phyloP scores from a whole-genome alignment of 2,113 vertebrate species.

The Benitochromis conjunctus region DNA sequence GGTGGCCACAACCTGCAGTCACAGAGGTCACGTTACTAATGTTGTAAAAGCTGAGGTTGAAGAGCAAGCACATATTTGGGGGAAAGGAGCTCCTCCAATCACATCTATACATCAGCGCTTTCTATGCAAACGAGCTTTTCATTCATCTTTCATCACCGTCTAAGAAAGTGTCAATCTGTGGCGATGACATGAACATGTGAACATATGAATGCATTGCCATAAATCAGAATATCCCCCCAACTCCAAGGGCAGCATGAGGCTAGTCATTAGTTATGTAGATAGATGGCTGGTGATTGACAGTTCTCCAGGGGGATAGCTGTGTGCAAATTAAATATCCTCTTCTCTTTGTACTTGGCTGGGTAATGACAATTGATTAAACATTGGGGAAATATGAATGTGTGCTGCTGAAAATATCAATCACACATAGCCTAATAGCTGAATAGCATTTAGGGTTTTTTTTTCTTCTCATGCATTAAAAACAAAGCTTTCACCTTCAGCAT shows the following conservation, averaged over 20 bases:
- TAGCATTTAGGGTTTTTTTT: slow-evolving; percentile 19
- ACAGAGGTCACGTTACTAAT: slow-evolving; percentile 35
- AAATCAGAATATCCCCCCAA: slow-evolving; percentile 38
- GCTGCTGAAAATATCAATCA: slow-evolving; percentile 48
- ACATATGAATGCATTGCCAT: slow-evolving; percentile 39
- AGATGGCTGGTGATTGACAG: slow-evolving; percentile 52
- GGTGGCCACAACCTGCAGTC: neutral
- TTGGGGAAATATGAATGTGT: slow-evolving; percentile 32
- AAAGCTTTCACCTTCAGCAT: slow-evolving; percentile 16
- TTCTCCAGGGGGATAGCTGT: slow-evolving; percentile 14
- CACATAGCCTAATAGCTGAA: slow-evolving; percentile 17
- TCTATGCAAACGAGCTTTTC: slow-evolving; percentile 2
- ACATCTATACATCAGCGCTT: neutral
- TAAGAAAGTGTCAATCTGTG: slow-evolving; percentile 28
- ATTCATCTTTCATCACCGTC: slow-evolving; percentile 26
- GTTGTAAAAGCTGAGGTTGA: neutral
- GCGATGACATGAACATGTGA: slow-evolving; percentile 33
- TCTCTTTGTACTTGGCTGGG: slow-evolving; percentile 15
- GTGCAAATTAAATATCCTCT: slow-evolving; percentile 27
- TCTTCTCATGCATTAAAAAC: slow-evolving; percentile 12
- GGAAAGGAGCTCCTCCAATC: neutral
- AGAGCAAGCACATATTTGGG: neutral
- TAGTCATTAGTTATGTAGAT: slow-evolving; percentile 39
- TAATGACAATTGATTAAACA: slow-evolving; percentile 68
- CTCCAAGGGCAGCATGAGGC: slow-evolving; percentile 46